These are phyloP conservation scores for Fulica atra DNA, from an alignment of 2,113 vertebrate species.

Conservation along the genomic window DNA sequence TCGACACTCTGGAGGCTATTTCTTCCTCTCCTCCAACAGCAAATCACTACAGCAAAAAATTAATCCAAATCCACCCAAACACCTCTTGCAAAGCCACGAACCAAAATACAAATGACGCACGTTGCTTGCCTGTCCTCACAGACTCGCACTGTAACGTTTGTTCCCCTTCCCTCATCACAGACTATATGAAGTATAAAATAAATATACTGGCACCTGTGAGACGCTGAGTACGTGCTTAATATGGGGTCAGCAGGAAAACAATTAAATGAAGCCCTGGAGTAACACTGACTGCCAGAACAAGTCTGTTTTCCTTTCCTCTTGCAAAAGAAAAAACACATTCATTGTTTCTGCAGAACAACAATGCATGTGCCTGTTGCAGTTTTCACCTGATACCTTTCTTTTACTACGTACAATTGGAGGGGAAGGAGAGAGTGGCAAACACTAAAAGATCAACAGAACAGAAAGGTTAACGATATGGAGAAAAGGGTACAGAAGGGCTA, in stretches of 20 bases:
- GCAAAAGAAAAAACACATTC: neutral
- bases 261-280: slow-evolving; percentile 13
- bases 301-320: neutral
- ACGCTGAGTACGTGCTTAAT: neutral
- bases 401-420: neutral
- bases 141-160: neutral
- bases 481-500: neutral
- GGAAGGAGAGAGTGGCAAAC: neutral
- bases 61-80: slow-evolving; percentile 27
- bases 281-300: neutral
- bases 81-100: neutral
- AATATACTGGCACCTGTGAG: neutral
- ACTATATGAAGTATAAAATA: neutral
- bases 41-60: slow-evolving; percentile 24
- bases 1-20: neutral
- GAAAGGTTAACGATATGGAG: neutral
- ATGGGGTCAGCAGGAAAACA: neutral
- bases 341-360: neutral
- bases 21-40: neutral
- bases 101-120: neutral
- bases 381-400: neutral
- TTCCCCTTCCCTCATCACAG: neutral
- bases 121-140: neutral
- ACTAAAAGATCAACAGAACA: neutral
- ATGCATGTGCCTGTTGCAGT: neutral